Base-by-base conservation (phyloP, 2,888 invertebrate species). In the Sarcophaga caerulescens region DNA sequence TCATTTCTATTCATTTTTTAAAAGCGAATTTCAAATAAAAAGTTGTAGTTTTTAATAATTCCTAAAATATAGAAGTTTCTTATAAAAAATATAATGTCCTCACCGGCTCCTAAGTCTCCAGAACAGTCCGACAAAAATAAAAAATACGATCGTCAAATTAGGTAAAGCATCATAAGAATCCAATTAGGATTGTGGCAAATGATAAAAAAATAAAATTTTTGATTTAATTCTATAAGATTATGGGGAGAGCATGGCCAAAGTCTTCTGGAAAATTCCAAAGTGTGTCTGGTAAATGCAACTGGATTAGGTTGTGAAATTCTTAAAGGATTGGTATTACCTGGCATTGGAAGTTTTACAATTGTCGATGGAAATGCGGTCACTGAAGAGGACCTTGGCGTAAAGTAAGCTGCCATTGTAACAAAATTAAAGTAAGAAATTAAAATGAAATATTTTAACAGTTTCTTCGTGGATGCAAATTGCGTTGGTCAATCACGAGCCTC, bases 201-300 rank as follows among this genome's bases (percentile, higher is more conserved):
- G 65, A 5, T 71, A 12, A 5, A 25, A n/a, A 35, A 1, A 52
- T 14, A 69, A 11, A n/a, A 60, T 60, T 25, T 45, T 78, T 60
- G 14, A n/a, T 47, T 35, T 19, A 60, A 44, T 83, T 60, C 76
- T 88, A 87, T 2, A 89, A 97, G 98, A 91, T 94, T 99, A 90
- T 99, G 99, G 99, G 99, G 99, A 87, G 99, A 99, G 92, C 98
- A 99, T 93, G 99, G 99, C 0, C 99, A 99, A 94, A 93, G 95
- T 87, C 95, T 97, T 4, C 94, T 99, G 81, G 99, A 99, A 94
- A 95, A 95, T 87, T 96, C 98, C 19, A 97, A 97, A 92, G 96
- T 99, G 89, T 99, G 99, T 92, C 93, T 99, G 35, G 96, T 99
- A 88, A 98, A 99, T 93, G 99, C 98, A 1, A 97, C 97, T 63